Base-by-base conservation (phyloP, 2,113 vertebrate genomes). In the Pluvianellus socialis region DNA sequence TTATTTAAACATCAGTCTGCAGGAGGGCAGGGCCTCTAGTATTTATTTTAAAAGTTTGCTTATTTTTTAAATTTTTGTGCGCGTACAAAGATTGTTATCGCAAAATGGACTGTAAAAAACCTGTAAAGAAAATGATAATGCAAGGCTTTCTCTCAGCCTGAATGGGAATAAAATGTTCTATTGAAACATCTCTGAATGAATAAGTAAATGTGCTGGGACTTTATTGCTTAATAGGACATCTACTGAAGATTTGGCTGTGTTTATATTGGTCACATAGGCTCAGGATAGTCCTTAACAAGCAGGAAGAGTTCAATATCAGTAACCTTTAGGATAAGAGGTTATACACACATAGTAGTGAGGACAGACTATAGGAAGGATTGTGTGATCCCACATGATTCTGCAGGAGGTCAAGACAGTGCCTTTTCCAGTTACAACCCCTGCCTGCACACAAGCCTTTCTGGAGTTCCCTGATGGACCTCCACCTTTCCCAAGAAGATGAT, bases 261-360 rank as follows among this genome's bases (percentile, higher is more conserved):
- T 52, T 76, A 5, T 67, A 20, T 28, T 58, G 24, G 18, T 58
- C 85, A 82, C 44, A 73, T 4, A n/a, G 44, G 26, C 32, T 90
- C 26, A 26, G 30, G 23, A 44, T 1, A 1, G 33, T 33, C 7
- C 27, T 53, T 38, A 80, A 12, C 38, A 84, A 77, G 8, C 24
- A 62, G 22, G 27, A 67, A 58, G 10, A 9, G 4, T 8, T 80
- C n/a, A 63, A 18, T 7, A 15, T 13, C 58, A 62, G 27, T 22
- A 61, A 35, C n/a, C 11, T 12, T 70, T 10, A 74, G 47, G n/a
- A 77, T 20, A 84, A 73, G 28, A 82, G 11, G 10, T 13, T 56
- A 5, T 5, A 42, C 0, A 1, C 22, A 5, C 11, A 4, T 4
- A 28, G 35, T 10, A 45, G 59, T 56, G 20, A 55, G 42, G 22